phyloP scores from a whole-genome alignment of 2,113 vertebrate species.

The Podilymbus podiceps region DNA sequence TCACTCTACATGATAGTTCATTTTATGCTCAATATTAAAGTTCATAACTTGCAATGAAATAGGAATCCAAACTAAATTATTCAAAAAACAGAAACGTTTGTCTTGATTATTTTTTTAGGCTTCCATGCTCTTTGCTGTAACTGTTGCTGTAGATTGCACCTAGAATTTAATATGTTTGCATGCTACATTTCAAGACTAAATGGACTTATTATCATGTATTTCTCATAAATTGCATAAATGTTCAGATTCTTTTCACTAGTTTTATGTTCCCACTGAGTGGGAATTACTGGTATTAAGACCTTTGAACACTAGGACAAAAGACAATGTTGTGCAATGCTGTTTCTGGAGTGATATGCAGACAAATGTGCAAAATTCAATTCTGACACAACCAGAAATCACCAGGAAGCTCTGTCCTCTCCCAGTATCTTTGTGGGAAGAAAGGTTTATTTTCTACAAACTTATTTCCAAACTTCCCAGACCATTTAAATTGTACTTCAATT shows the following conservation, averaged over 20 bases:
- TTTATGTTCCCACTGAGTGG: background rate
- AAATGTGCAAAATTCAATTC: background rate
- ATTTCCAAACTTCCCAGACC: background rate
- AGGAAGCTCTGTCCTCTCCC: background rate
- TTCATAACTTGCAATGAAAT: slow-evolving; percentile 27
- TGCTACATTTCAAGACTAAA: background rate
- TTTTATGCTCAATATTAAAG: background rate
- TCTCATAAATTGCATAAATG: background rate
- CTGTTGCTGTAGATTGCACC: background rate
- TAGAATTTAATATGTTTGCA: background rate
- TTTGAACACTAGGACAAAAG: background rate
- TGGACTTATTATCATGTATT: background rate
- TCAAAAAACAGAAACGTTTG: background rate
- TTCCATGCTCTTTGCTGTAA: background rate
- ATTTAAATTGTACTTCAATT: background rate
- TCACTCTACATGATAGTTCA: background rate
- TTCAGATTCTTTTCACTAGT: background rate
- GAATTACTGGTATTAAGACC: background rate
- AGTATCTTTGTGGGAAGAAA: background rate
- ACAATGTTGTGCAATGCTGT: background rate
- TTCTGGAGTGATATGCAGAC: background rate
- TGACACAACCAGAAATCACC: background rate
- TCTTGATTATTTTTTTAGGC: background rate
- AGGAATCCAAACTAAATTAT: background rate
- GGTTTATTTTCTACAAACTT: background rate